phyloP scores from a whole-genome alignment of 2,888 invertebrate species.

The Hermaeophaga mercurialis region DNA sequence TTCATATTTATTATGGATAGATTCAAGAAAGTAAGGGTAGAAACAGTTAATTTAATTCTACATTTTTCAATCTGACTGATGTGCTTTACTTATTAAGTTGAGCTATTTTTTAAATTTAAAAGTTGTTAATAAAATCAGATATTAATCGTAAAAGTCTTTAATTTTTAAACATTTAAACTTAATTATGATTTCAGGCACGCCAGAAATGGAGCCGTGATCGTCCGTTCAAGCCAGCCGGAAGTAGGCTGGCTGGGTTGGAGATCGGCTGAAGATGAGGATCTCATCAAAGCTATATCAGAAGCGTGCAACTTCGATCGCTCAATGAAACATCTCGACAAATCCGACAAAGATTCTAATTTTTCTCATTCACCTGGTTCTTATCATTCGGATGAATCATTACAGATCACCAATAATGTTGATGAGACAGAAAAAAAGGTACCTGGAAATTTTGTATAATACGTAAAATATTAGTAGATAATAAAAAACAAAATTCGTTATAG shows the following conservation, averaged over 20 bases:
- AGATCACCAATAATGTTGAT: constrained; percentile 45
- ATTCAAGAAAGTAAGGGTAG: too few species aligned
- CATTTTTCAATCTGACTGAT: too few species aligned
- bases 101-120: too few species aligned
- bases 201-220: constrained; percentile 89
- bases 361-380: constrained; percentile 50
- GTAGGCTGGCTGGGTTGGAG: constrained; percentile 96
- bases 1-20: too few species aligned
- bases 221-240: constrained; percentile 93
- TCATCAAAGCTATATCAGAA: constrained; percentile 81
- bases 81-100: too few species aligned
- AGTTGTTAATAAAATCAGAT: too few species aligned
- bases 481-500: too few species aligned
- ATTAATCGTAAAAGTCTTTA: too few species aligned
- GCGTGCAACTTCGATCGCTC: constrained; percentile 74
- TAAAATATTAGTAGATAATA: too few species aligned
- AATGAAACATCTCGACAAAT: constrained; percentile 27
- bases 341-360: constrained; percentile 43
- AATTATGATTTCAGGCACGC: constrained; percentile 65
- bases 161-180: too few species aligned
- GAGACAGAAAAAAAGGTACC: constrained; percentile 44
- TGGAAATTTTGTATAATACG: too few species aligned
- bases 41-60: too few species aligned
- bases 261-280: constrained; percentile 84
- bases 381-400: constrained; percentile 52